Conservation (phyloP, 2,113 vertebrate genomes). For the Podarcis cretensis region DNA sequence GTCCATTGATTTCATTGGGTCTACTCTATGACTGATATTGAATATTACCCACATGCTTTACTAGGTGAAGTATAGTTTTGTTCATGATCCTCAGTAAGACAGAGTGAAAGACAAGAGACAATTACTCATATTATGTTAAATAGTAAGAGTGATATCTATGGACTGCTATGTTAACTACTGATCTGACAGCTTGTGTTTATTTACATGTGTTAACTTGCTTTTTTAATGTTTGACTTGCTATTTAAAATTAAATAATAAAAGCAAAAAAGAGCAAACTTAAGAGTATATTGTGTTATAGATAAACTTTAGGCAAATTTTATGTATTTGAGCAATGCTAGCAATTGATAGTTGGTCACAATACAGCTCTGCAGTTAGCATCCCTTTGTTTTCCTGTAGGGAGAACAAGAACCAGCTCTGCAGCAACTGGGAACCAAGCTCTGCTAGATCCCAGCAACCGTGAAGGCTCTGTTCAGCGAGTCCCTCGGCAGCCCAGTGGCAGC, state of each 20-base stretch:
- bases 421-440: slow-evolving; percentile 60
- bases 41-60: neutral
- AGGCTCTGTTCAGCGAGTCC: slow-evolving; percentile 83
- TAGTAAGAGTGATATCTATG: neutral
- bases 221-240: neutral
- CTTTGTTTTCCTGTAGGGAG: slow-evolving; percentile 75
- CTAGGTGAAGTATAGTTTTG: neutral
- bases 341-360: neutral
- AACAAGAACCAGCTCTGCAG: slow-evolving; percentile 72
- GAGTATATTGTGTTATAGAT: neutral
- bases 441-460: slow-evolving; percentile 78
- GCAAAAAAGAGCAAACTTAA: neutral
- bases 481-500: slow-evolving; percentile 85
- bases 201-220: neutral
- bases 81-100: neutral
- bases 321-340: neutral
- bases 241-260: too few species aligned
- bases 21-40: too few species aligned
- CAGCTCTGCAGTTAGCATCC: slow-evolving; percentile 27
- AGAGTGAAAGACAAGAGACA: neutral
- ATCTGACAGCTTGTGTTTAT: too few species aligned
- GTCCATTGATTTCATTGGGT: too few species aligned
- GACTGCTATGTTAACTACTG: neutral
- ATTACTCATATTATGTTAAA: neutral
- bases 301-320: slow-evolving; percentile 22